Base-by-base conservation (phyloP, 2,888 invertebrate genomes). In the Pandemis cinnamomeana region DNA sequence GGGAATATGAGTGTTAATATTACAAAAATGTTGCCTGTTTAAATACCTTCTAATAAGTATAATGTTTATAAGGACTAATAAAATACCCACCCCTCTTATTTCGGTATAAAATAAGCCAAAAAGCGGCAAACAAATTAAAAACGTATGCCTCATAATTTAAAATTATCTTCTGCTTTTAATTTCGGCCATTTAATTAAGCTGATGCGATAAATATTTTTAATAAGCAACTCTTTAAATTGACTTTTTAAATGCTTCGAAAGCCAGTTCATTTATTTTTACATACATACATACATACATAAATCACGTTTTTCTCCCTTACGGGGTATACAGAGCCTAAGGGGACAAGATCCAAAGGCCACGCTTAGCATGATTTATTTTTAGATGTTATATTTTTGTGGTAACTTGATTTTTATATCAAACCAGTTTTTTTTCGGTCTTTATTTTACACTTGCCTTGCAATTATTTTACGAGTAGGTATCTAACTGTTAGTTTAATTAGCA, bases 91-190 rank as follows among this genome's bases (percentile, higher is more conserved):
- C 10, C 10, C 15, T 15, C 20, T 6, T 7, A 15, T n/a, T 7
- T 10, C 0, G 42, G 44, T 7, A n/a, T 41, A 0, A 13, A 48
- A 51, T 51, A 2, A n/a, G 11, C 46, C 11, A 46, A 11, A 51
- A n/a, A 51, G n/a, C 51, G n/a, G 51, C 51, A 6, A n/a, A 2
- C 13, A 51, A n/a, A 51, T 51, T 51, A 62, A 62, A 62, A 70
- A 42, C 55, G 7, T 51, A 5, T 42, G 7, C 48, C 13, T n/a
- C 7, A 42, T 2, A 36, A 60, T 20, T 62, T 0, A 13, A 41
- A 27, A n/a, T 55, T 20, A 7, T 11, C 11, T 41, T 7, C 7
- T 20, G 7, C 55, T 58, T 53, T 66, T 53, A 20, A 55, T 67
- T 51, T 5, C 41, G 15, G 55, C 7, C 7, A 55, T 44, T 67